These are phyloP conservation scores for Paedocypris sp. DNA, from an alignment of 2,113 vertebrate species.

Conservation along the genomic window DNA sequence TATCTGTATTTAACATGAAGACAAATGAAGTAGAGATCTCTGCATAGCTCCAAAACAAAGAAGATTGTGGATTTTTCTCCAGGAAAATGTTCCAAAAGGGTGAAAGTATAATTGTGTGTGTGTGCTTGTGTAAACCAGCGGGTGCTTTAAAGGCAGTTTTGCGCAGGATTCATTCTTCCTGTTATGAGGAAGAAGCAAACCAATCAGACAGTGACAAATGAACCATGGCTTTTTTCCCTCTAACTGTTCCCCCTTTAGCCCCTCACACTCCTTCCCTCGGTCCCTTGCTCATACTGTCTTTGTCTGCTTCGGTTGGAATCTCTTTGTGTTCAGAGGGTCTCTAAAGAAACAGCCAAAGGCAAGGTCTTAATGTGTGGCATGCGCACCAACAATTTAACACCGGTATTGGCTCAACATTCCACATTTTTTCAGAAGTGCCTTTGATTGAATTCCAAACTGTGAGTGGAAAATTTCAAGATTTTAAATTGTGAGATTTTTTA, in stretches of 20 bases:
- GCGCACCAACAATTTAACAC: slow-evolving; percentile 2
- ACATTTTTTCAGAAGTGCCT: neutral
- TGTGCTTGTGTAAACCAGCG: neutral
- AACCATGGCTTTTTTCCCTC: slow-evolving; percentile 42
- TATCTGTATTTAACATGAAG: too few species aligned
- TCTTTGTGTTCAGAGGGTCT: slow-evolving; percentile 10
- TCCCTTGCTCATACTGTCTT: slow-evolving; percentile 28
- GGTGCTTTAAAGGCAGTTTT: slow-evolving; percentile 24
- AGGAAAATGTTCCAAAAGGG: neutral
- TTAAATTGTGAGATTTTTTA: too few species aligned
- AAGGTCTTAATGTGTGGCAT: slow-evolving; percentile 9
- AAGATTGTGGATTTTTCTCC: neutral
- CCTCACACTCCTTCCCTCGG: neutral
- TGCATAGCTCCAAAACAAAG: neutral
- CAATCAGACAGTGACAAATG: slow-evolving; percentile 67
- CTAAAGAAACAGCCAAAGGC: slow-evolving; percentile 9
- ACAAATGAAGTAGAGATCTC: slow-evolving; percentile 5
- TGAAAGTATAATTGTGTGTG: neutral
- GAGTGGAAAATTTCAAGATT: too few species aligned
- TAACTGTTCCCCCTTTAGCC: slow-evolving; percentile 27
- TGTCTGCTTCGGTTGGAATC: slow-evolving; percentile 17
- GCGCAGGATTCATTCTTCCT: slow-evolving; percentile 48
- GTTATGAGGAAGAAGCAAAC: slow-evolving; percentile 61
- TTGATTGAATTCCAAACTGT: too few species aligned
- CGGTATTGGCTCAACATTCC: slow-evolving; percentile 35